These are phyloP conservation scores for Ophiodon elongatus DNA, from an alignment of 2,113 vertebrate genomes.

Conservation along the genomic window DNA sequence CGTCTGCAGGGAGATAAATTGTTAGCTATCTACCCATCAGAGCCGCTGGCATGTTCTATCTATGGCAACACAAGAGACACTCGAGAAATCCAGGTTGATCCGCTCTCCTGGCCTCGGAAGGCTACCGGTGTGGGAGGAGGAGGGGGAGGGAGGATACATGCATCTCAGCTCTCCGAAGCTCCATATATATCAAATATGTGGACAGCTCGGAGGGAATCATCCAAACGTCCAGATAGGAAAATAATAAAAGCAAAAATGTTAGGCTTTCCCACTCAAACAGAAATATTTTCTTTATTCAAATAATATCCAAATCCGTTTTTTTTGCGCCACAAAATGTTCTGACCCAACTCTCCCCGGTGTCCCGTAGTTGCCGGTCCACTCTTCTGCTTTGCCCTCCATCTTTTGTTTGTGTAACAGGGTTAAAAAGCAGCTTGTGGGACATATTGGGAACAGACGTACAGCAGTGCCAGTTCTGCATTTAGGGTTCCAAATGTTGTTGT, in stretches of 20 bases:
- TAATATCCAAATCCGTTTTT: not conserved
- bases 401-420: not conserved
- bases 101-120: slow-evolving; percentile 25
- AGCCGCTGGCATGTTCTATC: slow-evolving; percentile 68
- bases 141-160: slow-evolving; percentile 30
- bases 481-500: not conserved
- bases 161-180: not conserved
- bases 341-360: not conserved
- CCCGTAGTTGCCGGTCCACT: too few relatives aligned
- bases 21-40: slow-evolving; percentile 51
- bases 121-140: slow-evolving; percentile 29
- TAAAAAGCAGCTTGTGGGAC: not conserved
- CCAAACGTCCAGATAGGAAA: slow-evolving; percentile 28
- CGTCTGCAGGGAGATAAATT: slow-evolving; percentile 54
- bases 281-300: not conserved
- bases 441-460: not conserved
- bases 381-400: too few relatives aligned
- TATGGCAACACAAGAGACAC: slow-evolving; percentile 56
- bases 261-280: not conserved
- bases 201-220: slow-evolving; percentile 33
- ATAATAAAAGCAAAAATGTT: slow-evolving; percentile 11
- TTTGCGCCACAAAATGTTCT: not conserved
- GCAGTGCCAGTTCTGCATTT: not conserved
- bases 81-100: slow-evolving; percentile 55
- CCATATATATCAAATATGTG: slow-evolving; percentile 53